Conservation (phyloP, 2,113 vertebrate species). For the Choloepus hoffmanni region DNA sequence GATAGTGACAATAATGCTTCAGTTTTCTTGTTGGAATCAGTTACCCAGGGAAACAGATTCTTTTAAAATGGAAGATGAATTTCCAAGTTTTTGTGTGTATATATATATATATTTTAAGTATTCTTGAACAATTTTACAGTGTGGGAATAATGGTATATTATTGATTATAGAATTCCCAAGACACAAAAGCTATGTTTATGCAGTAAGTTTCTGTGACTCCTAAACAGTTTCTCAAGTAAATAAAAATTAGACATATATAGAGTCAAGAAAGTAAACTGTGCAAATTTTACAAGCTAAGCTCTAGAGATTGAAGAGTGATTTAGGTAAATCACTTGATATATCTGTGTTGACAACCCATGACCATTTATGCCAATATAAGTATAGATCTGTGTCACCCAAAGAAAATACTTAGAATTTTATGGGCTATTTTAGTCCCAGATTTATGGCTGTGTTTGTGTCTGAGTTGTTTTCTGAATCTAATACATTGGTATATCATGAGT, state of each 20-base stretch:
- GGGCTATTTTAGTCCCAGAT: conserved; percentile 78
- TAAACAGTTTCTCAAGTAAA: conserved; percentile 78
- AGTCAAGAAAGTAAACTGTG: conserved; percentile 76
- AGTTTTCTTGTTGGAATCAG: not conserved
- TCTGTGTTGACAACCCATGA: conserved; percentile 84
- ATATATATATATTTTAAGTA: not conserved
- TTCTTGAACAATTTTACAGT: conserved; percentile 37
- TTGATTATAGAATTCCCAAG: conserved; percentile 45
- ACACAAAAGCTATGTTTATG: not conserved
- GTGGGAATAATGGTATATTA: not conserved
- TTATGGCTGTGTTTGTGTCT: conserved; percentile 72
- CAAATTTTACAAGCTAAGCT: conserved; percentile 80
- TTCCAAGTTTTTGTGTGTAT: not conserved
- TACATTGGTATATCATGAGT: conserved; percentile 59
- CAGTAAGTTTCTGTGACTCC: conserved; percentile 70
- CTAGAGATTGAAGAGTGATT: conserved; percentile 79
- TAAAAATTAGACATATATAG: conserved; percentile 72
- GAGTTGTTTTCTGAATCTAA: conserved; percentile 66
- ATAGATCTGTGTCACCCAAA: conserved; percentile 84
- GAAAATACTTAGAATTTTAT: conserved; percentile 85
- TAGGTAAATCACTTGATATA: conserved; percentile 83
- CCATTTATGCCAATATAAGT: conserved; percentile 82
- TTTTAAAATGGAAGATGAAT: not conserved
- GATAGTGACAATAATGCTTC: not conserved
- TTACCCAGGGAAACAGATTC: not conserved